Percentiles rank a stretch among this genome's conserved stretches.
phyloP scores from a whole-genome alignment of 2,113 vertebrate genomes.

The Noctilio leporinus region DNA sequence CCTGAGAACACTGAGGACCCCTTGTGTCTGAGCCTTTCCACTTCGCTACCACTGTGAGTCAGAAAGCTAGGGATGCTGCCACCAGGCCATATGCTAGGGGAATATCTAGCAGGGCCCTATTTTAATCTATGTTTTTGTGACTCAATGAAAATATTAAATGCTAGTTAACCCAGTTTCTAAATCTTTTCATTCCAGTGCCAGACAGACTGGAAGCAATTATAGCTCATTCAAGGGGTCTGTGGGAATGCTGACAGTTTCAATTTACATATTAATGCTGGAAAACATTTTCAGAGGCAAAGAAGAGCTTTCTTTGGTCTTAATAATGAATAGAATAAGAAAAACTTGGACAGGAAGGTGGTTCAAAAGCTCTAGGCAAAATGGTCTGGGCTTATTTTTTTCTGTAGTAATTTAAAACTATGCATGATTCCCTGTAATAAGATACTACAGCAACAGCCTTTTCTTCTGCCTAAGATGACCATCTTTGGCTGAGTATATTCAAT shows the following conservation, averaged over 20 bases:
- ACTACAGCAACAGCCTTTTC: conserved; percentile 46
- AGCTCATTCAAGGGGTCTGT: conserved; percentile 34
- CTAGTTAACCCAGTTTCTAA: conserved; percentile 51
- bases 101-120: background rate
- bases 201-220: conserved; percentile 44
- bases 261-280: conserved; percentile 69
- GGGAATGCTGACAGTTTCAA: conserved; percentile 56
- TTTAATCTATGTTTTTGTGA: conserved; percentile 50
- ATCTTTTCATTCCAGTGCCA: conserved; percentile 10
- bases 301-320: conserved; percentile 56
- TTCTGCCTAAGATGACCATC: conserved; percentile 42
- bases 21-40: background rate
- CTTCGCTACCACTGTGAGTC: too few species aligned
- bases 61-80: too few species aligned
- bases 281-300: conserved; percentile 40
- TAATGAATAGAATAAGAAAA: conserved; percentile 53
- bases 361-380: background rate
- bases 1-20: background rate
- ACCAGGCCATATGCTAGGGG: background rate
- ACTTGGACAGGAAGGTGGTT: conserved; percentile 40
- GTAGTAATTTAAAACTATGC: conserved; percentile 65
- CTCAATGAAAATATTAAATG: conserved; percentile 21
- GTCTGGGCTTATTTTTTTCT: conserved; percentile 65
- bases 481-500: background rate
- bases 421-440: conserved; percentile 59